A percentile compares a stretch with the other conserved stretches of the same genome.
Conservation (phyloP, 1,140 invertebrate genomes). For the Drosophila lini region DNA sequence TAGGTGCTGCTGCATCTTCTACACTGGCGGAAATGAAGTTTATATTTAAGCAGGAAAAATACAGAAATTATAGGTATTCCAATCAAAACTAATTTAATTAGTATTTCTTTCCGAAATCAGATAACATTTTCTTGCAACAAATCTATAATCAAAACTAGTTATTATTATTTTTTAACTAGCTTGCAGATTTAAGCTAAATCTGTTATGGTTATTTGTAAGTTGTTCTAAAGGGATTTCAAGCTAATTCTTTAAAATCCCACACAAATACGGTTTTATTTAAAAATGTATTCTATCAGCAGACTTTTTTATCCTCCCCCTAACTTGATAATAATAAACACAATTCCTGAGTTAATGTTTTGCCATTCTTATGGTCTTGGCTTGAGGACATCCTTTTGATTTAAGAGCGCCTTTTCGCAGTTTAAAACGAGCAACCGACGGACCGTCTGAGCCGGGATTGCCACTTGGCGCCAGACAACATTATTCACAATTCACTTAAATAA, state of each 20-base stretch:
- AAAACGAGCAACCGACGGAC: not conserved
- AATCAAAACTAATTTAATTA: not conserved
- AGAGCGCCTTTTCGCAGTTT: slow-evolving; percentile 17
- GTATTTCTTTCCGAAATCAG: not conserved
- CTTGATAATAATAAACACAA: slow-evolving; percentile 1
- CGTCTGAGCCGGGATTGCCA: slow-evolving; percentile 36
- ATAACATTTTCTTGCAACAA: not conserved
- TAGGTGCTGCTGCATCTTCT: slow-evolving; percentile 5
- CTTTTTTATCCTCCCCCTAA: not conserved
- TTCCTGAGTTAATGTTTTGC: slow-evolving; percentile 9
- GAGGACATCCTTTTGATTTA: slow-evolving; percentile 27
- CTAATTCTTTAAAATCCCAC: not conserved
- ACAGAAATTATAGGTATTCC: no score
- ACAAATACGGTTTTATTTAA: no score
- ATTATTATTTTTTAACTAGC: not conserved
- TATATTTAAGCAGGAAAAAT: not conserved
- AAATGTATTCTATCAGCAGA: no score
- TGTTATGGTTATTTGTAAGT: not conserved
- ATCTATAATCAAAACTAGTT: not conserved
- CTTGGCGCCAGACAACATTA: slow-evolving; percentile 61
- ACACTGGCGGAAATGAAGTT: not conserved
- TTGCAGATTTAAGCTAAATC: not conserved
- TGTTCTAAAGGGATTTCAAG: not conserved
- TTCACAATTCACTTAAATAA: slow-evolving; percentile 63
- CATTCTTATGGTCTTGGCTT: not conserved